Percentiles rank a stretch among this genome's conserved stretches.
Evolutionary conservation across 2,113 vertebrate genomes (phyloP).

Genomic region (Mellivora capensis): DNA sequence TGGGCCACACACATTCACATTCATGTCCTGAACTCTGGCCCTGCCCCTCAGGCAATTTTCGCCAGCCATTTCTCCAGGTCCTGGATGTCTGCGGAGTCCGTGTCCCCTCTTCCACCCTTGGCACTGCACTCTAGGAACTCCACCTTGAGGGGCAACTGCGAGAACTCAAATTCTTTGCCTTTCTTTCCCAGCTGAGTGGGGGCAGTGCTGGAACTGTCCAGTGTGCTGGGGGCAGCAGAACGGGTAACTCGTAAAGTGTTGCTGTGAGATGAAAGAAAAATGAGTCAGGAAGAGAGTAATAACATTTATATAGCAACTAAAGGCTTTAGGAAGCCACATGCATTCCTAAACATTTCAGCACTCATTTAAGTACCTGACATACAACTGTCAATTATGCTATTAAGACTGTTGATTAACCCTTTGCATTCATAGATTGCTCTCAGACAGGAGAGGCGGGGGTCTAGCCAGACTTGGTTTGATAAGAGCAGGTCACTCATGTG

Average conservation of each 20-base stretch:
- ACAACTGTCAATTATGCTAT: neutral
- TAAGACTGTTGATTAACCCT: neutral
- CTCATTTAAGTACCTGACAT: neutral
- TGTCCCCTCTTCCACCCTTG: slow-evolving; percentile 86
- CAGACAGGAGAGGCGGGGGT: neutral
- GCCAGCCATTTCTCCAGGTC: slow-evolving; percentile 89
- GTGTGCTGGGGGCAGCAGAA: slow-evolving; percentile 91
- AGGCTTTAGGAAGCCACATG: neutral
- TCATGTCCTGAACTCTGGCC: neutral
- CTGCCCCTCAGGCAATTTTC: slow-evolving; percentile 82
- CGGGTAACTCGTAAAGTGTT: slow-evolving; percentile 94
- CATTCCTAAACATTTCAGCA: neutral
- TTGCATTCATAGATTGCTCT: neutral
- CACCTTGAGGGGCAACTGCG: slow-evolving; percentile 92
- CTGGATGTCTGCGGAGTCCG: slow-evolving; percentile 84
- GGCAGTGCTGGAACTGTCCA: slow-evolving; percentile 87
- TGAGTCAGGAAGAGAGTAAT: neutral
- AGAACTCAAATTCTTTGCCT: slow-evolving; percentile 97
- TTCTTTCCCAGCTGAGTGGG: slow-evolving; percentile 90
- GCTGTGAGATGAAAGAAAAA: slow-evolving; percentile 77
- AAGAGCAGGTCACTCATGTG: neutral
- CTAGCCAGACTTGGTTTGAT: neutral
- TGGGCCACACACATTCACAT: neutral
- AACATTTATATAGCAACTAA: neutral
- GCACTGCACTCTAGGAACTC: slow-evolving; percentile 96